phyloP scores from a whole-genome alignment of 2,888 invertebrate species.

The Cataglyphis altisquamis region DNA sequence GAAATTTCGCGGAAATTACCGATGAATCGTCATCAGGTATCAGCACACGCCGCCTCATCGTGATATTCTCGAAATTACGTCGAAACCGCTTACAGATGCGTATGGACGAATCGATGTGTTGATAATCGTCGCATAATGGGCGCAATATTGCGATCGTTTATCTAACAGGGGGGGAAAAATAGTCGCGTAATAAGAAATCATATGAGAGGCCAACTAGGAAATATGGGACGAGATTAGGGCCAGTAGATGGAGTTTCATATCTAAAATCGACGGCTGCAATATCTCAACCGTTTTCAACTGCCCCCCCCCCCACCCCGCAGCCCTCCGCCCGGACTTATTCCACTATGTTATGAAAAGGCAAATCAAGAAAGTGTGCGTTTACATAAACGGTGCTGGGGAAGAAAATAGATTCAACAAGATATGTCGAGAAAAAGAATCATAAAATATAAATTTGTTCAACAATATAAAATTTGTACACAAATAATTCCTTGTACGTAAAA shows the following conservation, averaged over 20 bases:
- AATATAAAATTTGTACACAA: not conserved
- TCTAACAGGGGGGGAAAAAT: constrained; percentile 10
- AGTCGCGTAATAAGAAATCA: not conserved
- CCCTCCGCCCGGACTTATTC: not conserved
- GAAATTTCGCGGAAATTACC: constrained; percentile 48
- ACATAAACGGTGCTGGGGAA: not conserved
- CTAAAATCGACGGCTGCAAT: constrained; percentile 44
- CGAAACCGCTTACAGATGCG: constrained; percentile 7
- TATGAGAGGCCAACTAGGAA: constrained; percentile 47
- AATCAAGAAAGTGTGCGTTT: constrained; percentile 8
- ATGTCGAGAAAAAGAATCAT: not conserved
- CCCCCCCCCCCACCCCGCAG: too few species aligned
- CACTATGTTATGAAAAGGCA: constrained; percentile 10
- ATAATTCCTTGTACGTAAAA: not conserved
- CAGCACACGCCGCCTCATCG: constrained; percentile 11
- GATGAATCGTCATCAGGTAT: constrained; percentile 31
- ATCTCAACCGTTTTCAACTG: constrained; percentile 23
- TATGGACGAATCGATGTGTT: constrained; percentile 33
- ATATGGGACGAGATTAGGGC: constrained; percentile 28
- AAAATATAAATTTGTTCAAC: not conserved
- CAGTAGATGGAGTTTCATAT: constrained; percentile 49
- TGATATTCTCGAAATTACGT: constrained; percentile 45
- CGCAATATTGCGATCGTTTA: constrained; percentile 25
- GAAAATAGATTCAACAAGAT: not conserved
- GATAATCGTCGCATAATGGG: constrained; percentile 57